phyloP scores from a whole-genome alignment of 1,140 invertebrate species.

The Prorops nasuta region DNA sequence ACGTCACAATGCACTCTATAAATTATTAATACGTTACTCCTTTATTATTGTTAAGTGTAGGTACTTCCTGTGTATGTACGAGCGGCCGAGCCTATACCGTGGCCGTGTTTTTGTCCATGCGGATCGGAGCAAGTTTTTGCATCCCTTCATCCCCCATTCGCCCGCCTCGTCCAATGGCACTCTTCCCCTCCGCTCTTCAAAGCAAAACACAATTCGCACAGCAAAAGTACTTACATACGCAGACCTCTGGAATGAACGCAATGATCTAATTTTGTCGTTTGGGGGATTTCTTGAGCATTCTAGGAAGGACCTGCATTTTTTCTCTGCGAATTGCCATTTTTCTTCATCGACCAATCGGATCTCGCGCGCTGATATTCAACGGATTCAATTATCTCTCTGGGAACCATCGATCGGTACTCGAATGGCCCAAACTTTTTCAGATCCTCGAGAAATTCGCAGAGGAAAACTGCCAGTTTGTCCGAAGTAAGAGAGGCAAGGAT shows the following conservation, averaged over 20 bases:
- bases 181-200: too few species aligned
- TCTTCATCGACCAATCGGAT: neutral
- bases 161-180: constrained; percentile 20
- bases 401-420: constrained; percentile 10
- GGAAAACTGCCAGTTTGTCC: too few species aligned
- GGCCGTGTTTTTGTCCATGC: neutral
- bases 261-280: constrained; percentile 9
- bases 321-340: neutral
- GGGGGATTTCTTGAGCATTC: neutral
- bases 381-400: constrained; percentile 3
- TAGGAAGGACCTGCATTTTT: constrained; percentile 4
- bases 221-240: constrained; percentile 28
- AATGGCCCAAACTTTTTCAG: constrained; percentile 6
- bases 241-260: constrained; percentile 19
- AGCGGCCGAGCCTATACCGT: constrained; percentile 2
- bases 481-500: too few species aligned
- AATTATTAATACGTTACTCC: constrained; percentile 22
- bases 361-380: constrained; percentile 1
- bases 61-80: constrained; percentile 29
- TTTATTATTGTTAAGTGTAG: constrained; percentile 26
- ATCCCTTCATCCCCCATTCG: constrained; percentile 7
- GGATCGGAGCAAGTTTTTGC: constrained; percentile 12
- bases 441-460: neutral
- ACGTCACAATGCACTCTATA: constrained; percentile 22
- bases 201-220: constrained; percentile 26